A percentile compares a stretch with the other conserved stretches of the same genome.
Evolutionary conservation across 1,140 invertebrate genomes (phyloP).

Genomic region (Caenorhabditis remanei): DNA sequence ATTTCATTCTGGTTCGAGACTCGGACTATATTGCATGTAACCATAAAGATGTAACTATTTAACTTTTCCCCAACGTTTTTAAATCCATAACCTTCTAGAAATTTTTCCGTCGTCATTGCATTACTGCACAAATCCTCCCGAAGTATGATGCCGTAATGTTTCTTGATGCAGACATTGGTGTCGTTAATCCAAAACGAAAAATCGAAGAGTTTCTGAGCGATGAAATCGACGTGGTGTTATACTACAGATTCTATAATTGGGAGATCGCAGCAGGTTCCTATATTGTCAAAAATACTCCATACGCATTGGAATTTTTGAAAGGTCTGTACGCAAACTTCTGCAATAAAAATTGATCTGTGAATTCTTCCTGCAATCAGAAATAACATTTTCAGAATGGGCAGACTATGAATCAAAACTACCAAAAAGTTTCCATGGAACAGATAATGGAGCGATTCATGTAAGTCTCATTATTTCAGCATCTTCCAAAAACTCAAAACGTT

Average conservation of each 20-base stretch:
- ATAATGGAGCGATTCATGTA: constrained; percentile 55
- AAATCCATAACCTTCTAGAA: constrained; percentile 4
- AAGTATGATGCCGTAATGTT: constrained; percentile 21
- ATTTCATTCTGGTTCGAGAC: background rate
- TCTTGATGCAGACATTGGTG: constrained; percentile 50
- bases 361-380: background rate
- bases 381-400: constrained; percentile 7
- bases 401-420: constrained; percentile 49
- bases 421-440: constrained; percentile 38
- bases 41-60: constrained; percentile 15
- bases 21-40: background rate
- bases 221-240: constrained; percentile 7
- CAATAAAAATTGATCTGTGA: background rate
- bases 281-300: constrained; percentile 30
- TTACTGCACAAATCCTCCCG: background rate
- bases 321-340: background rate
- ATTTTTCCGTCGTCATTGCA: constrained; percentile 52
- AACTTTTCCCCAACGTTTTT: background rate
- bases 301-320: background rate
- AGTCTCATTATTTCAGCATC: no score
- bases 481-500: no score
- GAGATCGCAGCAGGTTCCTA: constrained; percentile 39
- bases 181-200: constrained; percentile 22
- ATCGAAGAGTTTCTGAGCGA: constrained; percentile 39
- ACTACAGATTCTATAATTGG: constrained; percentile 39